A percentile compares a stretch with the other conserved stretches of the same genome.
Evolutionary conservation across 2,113 vertebrate species (phyloP).

Genomic region (Psilopsiagon aymara): DNA sequence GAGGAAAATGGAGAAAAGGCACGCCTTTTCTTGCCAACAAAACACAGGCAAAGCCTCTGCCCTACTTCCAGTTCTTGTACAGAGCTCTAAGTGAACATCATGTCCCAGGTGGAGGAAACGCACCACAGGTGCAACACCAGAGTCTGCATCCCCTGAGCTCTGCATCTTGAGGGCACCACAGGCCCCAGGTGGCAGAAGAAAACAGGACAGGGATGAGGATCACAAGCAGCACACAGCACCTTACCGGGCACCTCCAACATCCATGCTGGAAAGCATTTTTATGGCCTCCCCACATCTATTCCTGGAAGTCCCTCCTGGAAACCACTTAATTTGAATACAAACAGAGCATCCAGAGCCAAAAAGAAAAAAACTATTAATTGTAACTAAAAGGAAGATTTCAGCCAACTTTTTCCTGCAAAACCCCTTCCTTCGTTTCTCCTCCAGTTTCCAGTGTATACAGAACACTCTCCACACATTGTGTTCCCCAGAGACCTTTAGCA

Average conservation of each 20-base stretch:
- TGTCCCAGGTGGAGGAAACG: neutral
- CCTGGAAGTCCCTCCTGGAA: constrained; percentile 31
- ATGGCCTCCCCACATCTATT: neutral
- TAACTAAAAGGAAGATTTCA: neutral
- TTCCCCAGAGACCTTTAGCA: neutral
- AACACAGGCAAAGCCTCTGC: neutral
- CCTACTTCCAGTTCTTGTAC: neutral
- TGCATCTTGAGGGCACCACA: rapidly evolving
- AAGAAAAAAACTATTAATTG: constrained; percentile 34
- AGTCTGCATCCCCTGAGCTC: neutral
- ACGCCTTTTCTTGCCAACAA: neutral
- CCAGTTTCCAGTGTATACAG: neutral
- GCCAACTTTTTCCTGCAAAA: constrained; percentile 15
- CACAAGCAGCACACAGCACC: neutral
- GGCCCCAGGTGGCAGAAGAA: neutral
- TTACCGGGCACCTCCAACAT: rapidly evolving
- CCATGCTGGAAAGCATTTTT: neutral
- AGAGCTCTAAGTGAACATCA: neutral
- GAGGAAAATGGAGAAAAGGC: neutral
- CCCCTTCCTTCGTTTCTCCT: constrained; percentile 6
- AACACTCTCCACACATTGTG: neutral
- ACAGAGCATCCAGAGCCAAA: neutral
- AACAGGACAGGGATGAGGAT: neutral
- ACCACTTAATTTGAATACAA: constrained; percentile 34
- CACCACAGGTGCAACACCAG: neutral